Evolutionary conservation across 2,113 vertebrate genomes (phyloP).

Genomic region (Balaeniceps rex): DNA sequence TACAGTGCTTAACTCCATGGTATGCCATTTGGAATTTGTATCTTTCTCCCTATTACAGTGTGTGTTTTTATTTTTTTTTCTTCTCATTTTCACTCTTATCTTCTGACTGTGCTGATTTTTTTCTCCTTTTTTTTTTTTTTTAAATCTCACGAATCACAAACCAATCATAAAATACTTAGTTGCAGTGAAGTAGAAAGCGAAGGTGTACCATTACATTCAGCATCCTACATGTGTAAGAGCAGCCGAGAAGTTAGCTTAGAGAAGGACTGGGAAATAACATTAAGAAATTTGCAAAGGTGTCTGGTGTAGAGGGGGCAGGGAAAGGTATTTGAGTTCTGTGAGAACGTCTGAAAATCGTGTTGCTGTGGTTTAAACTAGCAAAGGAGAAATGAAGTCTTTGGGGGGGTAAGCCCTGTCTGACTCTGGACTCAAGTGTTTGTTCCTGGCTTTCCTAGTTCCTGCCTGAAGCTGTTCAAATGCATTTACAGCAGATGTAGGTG

Average conservation of each 20-base stretch:
- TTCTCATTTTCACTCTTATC: slow-evolving; percentile 20
- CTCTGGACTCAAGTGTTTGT: not conserved
- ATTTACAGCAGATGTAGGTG: not conserved
- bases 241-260: not conserved
- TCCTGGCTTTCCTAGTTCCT: not conserved
- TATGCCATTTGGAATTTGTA: slow-evolving; percentile 69
- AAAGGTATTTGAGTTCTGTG: not conserved
- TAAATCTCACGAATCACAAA: not conserved
- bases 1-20: slow-evolving; percentile 72
- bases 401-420: not conserved
- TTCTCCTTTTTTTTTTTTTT: not conserved
- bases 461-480: not conserved
- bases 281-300: not conserved
- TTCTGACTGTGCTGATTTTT: slow-evolving; percentile 22
- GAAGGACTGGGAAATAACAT: not conserved
- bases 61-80: not conserved
- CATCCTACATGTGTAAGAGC: not conserved
- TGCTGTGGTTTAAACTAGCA: not conserved
- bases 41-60: slow-evolving; percentile 50
- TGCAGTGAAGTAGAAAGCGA: not conserved
- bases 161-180: not conserved
- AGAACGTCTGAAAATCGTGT: not conserved
- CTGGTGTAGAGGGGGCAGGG: not conserved
- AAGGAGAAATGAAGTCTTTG: not conserved
- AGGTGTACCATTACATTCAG: not conserved